phyloP scores from a whole-genome alignment of 2,797 vertebrate species.

The Cephalopachus bancanus region DNA sequence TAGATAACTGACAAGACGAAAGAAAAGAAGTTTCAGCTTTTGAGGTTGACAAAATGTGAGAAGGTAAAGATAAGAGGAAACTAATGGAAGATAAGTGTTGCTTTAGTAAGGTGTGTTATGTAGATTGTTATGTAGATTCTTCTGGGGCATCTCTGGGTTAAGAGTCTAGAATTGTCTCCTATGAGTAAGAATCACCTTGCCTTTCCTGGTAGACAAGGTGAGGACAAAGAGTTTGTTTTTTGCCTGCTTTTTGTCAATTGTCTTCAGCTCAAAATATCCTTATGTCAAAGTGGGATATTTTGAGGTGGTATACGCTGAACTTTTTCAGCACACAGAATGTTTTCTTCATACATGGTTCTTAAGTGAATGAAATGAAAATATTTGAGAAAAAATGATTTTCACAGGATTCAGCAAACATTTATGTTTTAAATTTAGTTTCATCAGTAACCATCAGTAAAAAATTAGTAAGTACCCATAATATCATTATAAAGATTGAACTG shows the following conservation, averaged over 20 bases:
- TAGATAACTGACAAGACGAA: not conserved
- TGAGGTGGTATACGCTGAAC: not conserved
- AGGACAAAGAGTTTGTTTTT: not conserved
- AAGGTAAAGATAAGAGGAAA: not conserved
- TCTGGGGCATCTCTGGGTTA: not conserved
- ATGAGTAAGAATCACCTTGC: not conserved
- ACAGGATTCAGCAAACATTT: conserved; percentile 32
- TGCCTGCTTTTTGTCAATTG: not conserved
- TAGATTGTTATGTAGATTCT: not conserved
- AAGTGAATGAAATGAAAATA: conserved; percentile 46
- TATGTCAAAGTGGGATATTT: conserved; percentile 17
- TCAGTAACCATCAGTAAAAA: conserved; percentile 34
- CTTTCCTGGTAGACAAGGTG: not conserved
- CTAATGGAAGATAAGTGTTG: not conserved
- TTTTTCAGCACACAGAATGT: not conserved
- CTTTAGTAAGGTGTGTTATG: not conserved
- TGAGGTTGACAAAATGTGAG: not conserved
- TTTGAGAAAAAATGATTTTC: conserved; percentile 42
- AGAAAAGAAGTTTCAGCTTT: not conserved
- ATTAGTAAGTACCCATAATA: not conserved
- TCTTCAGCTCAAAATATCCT: conserved; percentile 26
- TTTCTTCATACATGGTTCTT: not conserved
- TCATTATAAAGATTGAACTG: not conserved
- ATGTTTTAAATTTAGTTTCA: conserved; percentile 62
- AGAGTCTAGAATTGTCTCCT: not conserved